phyloP scores from a whole-genome alignment of 2,113 vertebrate genomes.

The Neomonachus schauinslandi region DNA sequence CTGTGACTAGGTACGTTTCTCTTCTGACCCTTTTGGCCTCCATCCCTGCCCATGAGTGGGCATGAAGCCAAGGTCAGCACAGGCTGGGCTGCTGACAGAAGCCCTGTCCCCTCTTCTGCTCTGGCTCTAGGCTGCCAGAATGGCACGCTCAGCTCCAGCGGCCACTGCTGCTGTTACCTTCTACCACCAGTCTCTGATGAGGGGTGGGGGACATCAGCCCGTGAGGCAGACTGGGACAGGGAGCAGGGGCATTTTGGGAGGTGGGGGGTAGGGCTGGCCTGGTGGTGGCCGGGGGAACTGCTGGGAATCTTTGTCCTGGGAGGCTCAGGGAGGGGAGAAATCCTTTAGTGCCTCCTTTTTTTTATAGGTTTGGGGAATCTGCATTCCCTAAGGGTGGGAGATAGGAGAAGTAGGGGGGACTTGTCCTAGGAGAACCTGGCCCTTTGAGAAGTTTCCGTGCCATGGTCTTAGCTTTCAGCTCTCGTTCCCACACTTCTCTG shows the following conservation, averaged over 20 bases:
- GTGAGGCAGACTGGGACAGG: neutral
- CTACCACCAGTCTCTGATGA: neutral
- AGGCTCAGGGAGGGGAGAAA: neutral
- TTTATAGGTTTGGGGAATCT: neutral
- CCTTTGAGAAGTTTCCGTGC: constrained; percentile 23
- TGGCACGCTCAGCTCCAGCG: neutral
- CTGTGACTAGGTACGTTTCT: constrained; percentile 29
- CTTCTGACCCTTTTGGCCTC: constrained; percentile 18
- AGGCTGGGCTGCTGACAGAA: constrained; percentile 37
- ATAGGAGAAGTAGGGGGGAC: neutral
- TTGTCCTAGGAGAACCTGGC: neutral
- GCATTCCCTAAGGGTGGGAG: constrained; percentile 24
- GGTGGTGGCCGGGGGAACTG: neutral
- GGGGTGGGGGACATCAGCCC: neutral
- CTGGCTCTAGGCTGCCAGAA: neutral
- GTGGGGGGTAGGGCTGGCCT: neutral
- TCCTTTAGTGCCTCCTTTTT: constrained; percentile 52
- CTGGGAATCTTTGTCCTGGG: constrained; percentile 33
- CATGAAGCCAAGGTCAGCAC: constrained; percentile 33
- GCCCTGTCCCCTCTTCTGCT: neutral
- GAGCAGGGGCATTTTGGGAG: neutral
- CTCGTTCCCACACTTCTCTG: constrained; percentile 3
- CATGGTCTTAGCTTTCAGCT: constrained; percentile 1
- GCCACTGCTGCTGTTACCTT: neutral
- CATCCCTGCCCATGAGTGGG: neutral